Evolutionary conservation across 2,888 invertebrate genomes (phyloP).

Genomic region (Pasiphila rectangulata): DNA sequence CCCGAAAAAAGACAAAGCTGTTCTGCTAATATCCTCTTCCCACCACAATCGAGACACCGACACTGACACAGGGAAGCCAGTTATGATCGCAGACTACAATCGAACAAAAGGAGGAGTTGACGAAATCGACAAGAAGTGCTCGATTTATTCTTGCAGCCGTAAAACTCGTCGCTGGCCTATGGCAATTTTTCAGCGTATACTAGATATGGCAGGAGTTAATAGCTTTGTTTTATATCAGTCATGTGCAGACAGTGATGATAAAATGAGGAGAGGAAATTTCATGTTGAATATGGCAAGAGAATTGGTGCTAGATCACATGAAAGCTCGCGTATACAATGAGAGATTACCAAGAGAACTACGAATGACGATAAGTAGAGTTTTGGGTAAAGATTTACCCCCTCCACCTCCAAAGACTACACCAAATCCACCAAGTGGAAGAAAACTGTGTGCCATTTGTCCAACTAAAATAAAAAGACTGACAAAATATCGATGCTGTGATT

Average conservation of each 20-base stretch:
- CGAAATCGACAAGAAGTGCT: slow-evolving; percentile 18
- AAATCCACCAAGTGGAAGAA: not conserved
- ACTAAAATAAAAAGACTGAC: not conserved
- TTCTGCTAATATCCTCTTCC: too few species aligned
- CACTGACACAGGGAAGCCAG: too few species aligned
- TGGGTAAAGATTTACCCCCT: slow-evolving; percentile 6
- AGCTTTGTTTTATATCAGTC: slow-evolving; percentile 8
- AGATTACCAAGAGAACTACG: slow-evolving; percentile 23
- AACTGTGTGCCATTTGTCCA: slow-evolving; percentile 1
- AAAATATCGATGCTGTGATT: not conserved
- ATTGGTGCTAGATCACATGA: slow-evolving; percentile 26
- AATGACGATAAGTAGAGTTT: slow-evolving; percentile 22
- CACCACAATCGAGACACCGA: too few species aligned
- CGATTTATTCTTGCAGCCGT: slow-evolving; percentile 21
- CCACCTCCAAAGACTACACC: not conserved
- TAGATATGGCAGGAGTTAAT: slow-evolving; percentile 24
- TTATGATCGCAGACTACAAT: not conserved
- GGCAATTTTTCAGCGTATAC: slow-evolving; percentile 28
- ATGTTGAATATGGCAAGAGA: slow-evolving; percentile 25
- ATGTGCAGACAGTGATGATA: slow-evolving; percentile 16
- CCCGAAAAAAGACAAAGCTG: too few species aligned
- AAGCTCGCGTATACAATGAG: slow-evolving; percentile 24
- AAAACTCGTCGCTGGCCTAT: slow-evolving; percentile 27
- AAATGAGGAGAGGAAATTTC: slow-evolving; percentile 25
- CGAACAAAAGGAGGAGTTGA: slow-evolving; percentile 21